phyloP scores from a whole-genome alignment of 1,140 invertebrate species.

The Drosophila arizonae region DNA sequence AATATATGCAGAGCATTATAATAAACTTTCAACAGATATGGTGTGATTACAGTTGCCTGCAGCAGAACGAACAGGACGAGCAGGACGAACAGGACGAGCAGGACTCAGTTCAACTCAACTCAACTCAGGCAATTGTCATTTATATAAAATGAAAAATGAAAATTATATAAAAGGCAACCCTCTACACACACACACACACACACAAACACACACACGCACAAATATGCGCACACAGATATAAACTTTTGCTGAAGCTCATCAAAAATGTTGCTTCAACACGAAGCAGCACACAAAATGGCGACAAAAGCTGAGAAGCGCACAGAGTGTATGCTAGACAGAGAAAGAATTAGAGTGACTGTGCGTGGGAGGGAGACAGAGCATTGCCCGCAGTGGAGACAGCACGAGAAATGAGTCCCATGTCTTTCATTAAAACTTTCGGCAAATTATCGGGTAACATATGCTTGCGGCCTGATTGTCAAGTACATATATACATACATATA shows the following conservation, averaged over 20 bases:
- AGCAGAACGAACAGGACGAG: slow-evolving; percentile 26
- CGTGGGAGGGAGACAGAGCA: slow-evolving; percentile 1
- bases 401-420: slow-evolving; percentile 82
- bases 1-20: slow-evolving; percentile 43
- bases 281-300: slow-evolving; percentile 61
- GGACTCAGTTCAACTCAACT: neutral
- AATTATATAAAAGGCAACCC: slow-evolving; percentile 56
- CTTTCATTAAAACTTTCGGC: slow-evolving; percentile 83
- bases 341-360: neutral
- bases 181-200: slow-evolving; percentile 5
- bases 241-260: slow-evolving; percentile 72
- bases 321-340: slow-evolving; percentile 2
- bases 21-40: slow-evolving; percentile 79
- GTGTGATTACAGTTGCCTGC: slow-evolving; percentile 75
- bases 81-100: slow-evolving; percentile 23
- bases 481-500: slow-evolving; percentile 27
- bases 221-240: neutral
- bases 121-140: slow-evolving; percentile 62
- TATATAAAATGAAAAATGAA: slow-evolving; percentile 58
- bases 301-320: slow-evolving; percentile 42
- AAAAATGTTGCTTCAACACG: slow-evolving; percentile 65
- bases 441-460: slow-evolving; percentile 83
- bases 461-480: slow-evolving; percentile 80
- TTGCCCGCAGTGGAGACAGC: slow-evolving; percentile 33
- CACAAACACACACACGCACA: slow-evolving; percentile 10